phyloP scores from a whole-genome alignment of 2,797 vertebrate genomes.

The Poecilia picta region DNA sequence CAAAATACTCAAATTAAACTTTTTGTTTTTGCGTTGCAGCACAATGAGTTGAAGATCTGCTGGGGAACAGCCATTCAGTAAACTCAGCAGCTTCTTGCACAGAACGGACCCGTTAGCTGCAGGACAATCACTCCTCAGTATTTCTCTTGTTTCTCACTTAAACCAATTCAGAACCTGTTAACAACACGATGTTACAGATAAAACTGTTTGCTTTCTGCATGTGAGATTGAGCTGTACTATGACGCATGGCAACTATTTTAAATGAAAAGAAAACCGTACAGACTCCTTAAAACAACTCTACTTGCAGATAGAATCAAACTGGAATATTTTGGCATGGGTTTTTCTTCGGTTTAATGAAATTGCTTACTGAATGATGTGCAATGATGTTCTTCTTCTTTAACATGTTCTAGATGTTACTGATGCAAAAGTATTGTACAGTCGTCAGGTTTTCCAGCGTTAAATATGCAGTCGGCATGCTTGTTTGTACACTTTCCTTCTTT shows the following conservation, averaged over 20 bases:
- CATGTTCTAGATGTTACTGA: slow-evolving; percentile 52
- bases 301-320: slow-evolving; percentile 8
- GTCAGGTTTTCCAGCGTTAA: slow-evolving; percentile 44
- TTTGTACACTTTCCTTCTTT: slow-evolving; percentile 46
- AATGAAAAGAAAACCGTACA: slow-evolving; percentile 3
- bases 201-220: slow-evolving; percentile 52
- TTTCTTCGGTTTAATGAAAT: slow-evolving; percentile 39
- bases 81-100: slow-evolving; percentile 10
- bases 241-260: slow-evolving; percentile 53
- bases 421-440: slow-evolving; percentile 53
- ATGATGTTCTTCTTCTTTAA: slow-evolving; percentile 42
- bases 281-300: background rate
- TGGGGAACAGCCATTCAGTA: slow-evolving; percentile 13
- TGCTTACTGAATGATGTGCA: slow-evolving; percentile 45
- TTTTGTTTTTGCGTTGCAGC: slow-evolving; percentile 64
- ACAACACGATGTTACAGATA: slow-evolving; percentile 32
- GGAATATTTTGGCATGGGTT: slow-evolving; percentile 57
- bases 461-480: slow-evolving; percentile 70
- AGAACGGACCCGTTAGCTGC: slow-evolving; percentile 36
- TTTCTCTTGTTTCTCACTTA: slow-evolving; percentile 29
- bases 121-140: slow-evolving; percentile 59
- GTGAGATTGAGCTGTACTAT: slow-evolving; percentile 36
- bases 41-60: slow-evolving; percentile 21
- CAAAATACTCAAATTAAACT: slow-evolving; percentile 12
- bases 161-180: slow-evolving; percentile 14